A percentile compares a stretch with the other conserved stretches of the same genome.
Conservation (phyloP, 2,888 invertebrate species). For the Acleris cristana region DNA sequence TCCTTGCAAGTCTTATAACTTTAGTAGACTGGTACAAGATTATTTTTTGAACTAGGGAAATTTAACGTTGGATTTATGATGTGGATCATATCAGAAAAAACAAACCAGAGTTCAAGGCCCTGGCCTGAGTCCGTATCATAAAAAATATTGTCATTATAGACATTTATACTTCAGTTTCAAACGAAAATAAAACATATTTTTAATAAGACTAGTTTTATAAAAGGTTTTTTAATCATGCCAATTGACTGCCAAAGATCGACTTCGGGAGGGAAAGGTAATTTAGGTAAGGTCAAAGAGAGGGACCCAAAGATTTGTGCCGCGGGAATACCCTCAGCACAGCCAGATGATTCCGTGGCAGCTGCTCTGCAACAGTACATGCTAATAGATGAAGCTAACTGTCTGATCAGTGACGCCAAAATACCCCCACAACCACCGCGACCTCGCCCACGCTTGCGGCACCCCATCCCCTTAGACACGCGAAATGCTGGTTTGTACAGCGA, state of each 20-base stretch:
- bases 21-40: too few relatives aligned
- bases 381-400: slow-evolving; percentile 56
- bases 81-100: too few relatives aligned
- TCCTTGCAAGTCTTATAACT: too few relatives aligned
- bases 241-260: slow-evolving; percentile 32
- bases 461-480: slow-evolving; percentile 44
- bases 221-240: slow-evolving; percentile 19
- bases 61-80: too few relatives aligned
- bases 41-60: too few relatives aligned
- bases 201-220: not conserved
- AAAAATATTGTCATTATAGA: too few relatives aligned
- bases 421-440: slow-evolving; percentile 42
- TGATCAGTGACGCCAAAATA: slow-evolving; percentile 50
- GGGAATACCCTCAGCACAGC: slow-evolving; percentile 47
- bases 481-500: slow-evolving; percentile 46
- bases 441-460: slow-evolving; percentile 43
- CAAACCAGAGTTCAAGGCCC: too few relatives aligned
- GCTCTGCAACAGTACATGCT: slow-evolving; percentile 47
- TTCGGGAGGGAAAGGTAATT: slow-evolving; percentile 56
- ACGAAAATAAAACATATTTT: too few relatives aligned
- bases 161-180: too few relatives aligned
- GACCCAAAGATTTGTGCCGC: slow-evolving; percentile 51
- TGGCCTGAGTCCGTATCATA: too few relatives aligned
- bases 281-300: slow-evolving; percentile 54
- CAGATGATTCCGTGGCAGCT: slow-evolving; percentile 40